These are phyloP conservation scores for Blastobasis adustella DNA, from an alignment of 2,888 invertebrate species.

Conservation along the genomic window DNA sequence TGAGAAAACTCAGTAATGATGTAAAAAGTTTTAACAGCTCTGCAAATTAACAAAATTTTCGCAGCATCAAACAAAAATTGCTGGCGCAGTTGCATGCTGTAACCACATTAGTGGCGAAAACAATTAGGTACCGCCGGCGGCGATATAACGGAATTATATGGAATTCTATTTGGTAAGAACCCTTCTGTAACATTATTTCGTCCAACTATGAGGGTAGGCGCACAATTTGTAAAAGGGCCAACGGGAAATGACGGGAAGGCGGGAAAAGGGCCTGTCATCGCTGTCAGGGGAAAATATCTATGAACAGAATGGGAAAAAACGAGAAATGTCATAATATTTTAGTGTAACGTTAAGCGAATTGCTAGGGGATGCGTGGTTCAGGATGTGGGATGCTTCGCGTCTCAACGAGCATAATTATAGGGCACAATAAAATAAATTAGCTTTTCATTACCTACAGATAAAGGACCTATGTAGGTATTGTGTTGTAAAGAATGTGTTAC, in stretches of 20 bases:
- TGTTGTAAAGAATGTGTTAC: too few relatives aligned
- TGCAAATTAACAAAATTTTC: constrained; percentile 22
- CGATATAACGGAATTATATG: constrained; percentile 62
- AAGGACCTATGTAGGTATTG: too few relatives aligned
- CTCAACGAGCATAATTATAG: too few relatives aligned
- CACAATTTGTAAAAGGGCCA: constrained; percentile 61
- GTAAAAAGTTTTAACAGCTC: constrained; percentile 18
- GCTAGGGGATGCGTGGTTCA: not conserved
- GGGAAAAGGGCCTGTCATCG: constrained; percentile 66
- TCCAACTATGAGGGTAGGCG: constrained; percentile 50
- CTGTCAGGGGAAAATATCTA: constrained; percentile 59
- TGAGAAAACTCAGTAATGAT: constrained; percentile 35
- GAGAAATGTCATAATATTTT: constrained; percentile 60
- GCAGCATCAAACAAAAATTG: constrained; percentile 21
- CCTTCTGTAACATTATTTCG: constrained; percentile 58
- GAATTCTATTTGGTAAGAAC: constrained; percentile 61
- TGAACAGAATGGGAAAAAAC: constrained; percentile 50
- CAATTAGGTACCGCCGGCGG: constrained; percentile 44
- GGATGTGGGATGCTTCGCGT: too few relatives aligned
- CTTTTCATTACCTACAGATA: too few relatives aligned
- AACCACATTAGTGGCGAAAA: constrained; percentile 35
- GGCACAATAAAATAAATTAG: too few relatives aligned
- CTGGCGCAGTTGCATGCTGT: constrained; percentile 18
- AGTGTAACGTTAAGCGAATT: constrained; percentile 29
- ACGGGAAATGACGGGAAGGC: constrained; percentile 57